Percentiles rank a stretch among this genome's conserved stretches.
Evolutionary conservation across 37 sponge, comb jelly and placozoan species (phyloP).

Genomic region (Hexactinellida sp.): DNA sequence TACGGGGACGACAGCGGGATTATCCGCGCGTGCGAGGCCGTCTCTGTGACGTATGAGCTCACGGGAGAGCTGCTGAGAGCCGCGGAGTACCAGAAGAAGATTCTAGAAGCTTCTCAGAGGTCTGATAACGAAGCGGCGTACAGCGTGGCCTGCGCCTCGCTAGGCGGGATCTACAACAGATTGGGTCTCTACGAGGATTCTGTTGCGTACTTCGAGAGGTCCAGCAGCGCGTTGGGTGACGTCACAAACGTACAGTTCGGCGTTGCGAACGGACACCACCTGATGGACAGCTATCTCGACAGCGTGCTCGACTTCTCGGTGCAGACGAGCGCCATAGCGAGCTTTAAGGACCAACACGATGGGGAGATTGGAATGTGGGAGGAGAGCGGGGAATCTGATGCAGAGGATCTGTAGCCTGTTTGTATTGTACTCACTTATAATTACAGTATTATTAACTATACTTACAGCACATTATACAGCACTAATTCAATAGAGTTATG

Average conservation of each 20-base stretch:
- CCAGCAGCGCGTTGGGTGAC: neutral
- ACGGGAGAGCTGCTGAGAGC: conserved; percentile 3
- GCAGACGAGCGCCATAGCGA: neutral
- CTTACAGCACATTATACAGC: no score
- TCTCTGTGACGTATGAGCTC: neutral
- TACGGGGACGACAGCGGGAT: neutral
- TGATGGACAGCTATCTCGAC: neutral
- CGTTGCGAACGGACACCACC: neutral
- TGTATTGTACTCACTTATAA: neutral
- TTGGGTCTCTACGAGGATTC: neutral
- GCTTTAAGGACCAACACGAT: neutral
- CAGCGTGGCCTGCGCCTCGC: neutral
- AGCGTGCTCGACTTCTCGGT: neutral
- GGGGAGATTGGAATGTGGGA: neutral
- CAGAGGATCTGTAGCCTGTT: neutral
- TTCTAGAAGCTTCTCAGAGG: neutral
- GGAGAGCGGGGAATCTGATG: neutral
- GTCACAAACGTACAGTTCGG: neutral
- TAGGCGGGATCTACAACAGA: conserved; percentile 1
- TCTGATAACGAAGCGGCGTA: neutral
- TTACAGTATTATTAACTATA: no score
- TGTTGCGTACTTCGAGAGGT: neutral
- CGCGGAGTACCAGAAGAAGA: conserved; percentile 12
- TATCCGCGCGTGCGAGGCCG: neutral
- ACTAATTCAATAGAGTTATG: no score